Evolutionary conservation across 2,888 invertebrate genomes (phyloP).

Genomic region (Limnephilus lunatus): DNA sequence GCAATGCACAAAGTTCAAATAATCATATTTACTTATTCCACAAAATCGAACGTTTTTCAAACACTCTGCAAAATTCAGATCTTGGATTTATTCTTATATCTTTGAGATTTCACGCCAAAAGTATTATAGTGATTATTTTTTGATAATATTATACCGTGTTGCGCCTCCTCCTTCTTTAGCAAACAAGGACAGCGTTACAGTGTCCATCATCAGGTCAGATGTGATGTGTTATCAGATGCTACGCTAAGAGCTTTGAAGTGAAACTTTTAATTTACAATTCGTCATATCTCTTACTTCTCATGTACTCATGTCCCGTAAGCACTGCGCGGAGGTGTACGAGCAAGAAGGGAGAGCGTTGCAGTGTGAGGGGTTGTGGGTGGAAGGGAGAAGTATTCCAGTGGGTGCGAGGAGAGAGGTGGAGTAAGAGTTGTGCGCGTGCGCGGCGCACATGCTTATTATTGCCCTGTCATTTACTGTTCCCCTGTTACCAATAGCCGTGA

Average conservation of each 20-base stretch:
- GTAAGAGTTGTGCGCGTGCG: constrained; percentile 66
- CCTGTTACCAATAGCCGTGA: constrained; percentile 33
- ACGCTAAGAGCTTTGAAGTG: background rate
- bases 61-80: too few species aligned
- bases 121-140: too few species aligned
- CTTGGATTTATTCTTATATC: too few species aligned
- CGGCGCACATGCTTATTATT: constrained; percentile 68
- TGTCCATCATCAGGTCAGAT: too few species aligned
- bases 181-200: too few species aligned
- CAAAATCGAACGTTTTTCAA: too few species aligned
- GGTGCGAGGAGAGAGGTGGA: constrained; percentile 64
- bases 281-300: background rate
- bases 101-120: too few species aligned
- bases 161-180: too few species aligned
- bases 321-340: background rate
- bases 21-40: background rate
- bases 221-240: background rate
- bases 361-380: background rate
- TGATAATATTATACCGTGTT: too few species aligned
- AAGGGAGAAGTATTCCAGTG: background rate
- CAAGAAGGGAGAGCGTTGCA: background rate
- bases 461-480: constrained; percentile 67
- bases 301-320: background rate
- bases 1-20: background rate
- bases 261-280: background rate